Conservation (phyloP, 1,140 invertebrate species). For the Latrodectus geometricus region DNA sequence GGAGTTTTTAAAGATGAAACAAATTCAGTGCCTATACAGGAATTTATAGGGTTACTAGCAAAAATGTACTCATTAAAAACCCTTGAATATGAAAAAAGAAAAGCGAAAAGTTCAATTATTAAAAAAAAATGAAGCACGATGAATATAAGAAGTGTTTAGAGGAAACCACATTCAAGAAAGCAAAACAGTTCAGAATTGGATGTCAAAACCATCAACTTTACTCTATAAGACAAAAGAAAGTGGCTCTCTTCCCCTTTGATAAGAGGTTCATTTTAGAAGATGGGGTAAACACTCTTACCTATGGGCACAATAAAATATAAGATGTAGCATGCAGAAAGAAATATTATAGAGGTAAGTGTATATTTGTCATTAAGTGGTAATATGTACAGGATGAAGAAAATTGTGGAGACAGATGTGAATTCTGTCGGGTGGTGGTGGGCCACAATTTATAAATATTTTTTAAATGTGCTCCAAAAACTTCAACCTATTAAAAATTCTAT, state of each 20-base stretch:
- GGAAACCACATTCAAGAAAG: neutral
- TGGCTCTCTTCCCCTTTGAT: neutral
- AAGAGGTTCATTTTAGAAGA: neutral
- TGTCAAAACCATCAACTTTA: neutral
- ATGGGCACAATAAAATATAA: neutral
- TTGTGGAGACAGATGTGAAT: too few relatives aligned
- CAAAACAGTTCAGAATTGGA: neutral
- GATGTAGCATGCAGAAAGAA: too few relatives aligned
- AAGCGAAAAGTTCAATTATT: neutral
- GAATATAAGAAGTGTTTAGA: conserved; percentile 10
- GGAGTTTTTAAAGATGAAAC: conserved; percentile 47
- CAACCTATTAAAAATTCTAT: too few relatives aligned
- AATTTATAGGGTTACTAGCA: too few relatives aligned
- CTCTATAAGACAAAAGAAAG: neutral
- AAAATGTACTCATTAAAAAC: conserved; percentile 31
- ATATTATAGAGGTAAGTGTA: too few relatives aligned
- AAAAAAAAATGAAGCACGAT: neutral
- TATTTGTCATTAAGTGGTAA: too few relatives aligned
- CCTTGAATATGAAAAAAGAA: conserved; percentile 3
- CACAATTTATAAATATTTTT: too few relatives aligned
- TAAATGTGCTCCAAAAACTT: too few relatives aligned
- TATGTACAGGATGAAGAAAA: too few relatives aligned
- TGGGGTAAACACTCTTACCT: neutral
- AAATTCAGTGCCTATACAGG: conserved; percentile 10
- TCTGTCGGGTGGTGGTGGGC: too few relatives aligned